These are phyloP conservation scores for Merodon equestris DNA, from an alignment of 2,888 invertebrate genomes.

Conservation along the genomic window DNA sequence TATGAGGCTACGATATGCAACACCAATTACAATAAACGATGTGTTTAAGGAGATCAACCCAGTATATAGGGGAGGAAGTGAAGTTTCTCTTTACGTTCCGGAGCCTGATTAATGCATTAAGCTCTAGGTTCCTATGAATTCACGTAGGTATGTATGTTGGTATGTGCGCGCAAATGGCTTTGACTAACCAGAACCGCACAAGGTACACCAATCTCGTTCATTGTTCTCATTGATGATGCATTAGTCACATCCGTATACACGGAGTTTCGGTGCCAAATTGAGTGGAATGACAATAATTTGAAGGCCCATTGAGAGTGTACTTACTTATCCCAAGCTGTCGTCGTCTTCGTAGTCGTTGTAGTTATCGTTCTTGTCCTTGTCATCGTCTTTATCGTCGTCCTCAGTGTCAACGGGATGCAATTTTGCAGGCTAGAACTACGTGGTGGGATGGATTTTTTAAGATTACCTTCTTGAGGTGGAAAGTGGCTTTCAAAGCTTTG, in stretches of 20 bases:
- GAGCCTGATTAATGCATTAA: conserved; percentile 54
- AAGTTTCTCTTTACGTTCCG: conserved; percentile 14
- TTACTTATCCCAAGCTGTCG: conserved; percentile 45
- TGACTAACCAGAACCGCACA: conserved; percentile 53
- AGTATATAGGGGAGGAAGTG: no score
- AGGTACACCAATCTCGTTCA: conserved; percentile 60
- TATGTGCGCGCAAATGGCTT: conserved; percentile 22
- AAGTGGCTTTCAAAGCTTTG: conserved; percentile 15
- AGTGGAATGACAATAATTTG: conserved; percentile 69
- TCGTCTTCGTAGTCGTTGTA: conserved; percentile 43
- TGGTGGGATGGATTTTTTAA: no score
- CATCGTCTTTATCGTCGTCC: background rate
- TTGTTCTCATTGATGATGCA: conserved; percentile 63
- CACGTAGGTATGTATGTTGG: no score
- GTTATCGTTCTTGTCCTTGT: conserved; percentile 30
- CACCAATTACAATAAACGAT: conserved; percentile 64
- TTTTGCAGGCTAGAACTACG: no score
- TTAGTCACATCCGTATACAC: conserved; percentile 66
- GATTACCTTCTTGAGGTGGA: background rate
- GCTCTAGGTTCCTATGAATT: background rate
- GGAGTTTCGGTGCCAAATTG: conserved; percentile 64
- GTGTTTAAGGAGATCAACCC: conserved; percentile 42
- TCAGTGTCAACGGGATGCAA: no score
- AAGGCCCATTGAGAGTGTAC: conserved; percentile 68
- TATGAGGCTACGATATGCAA: conserved; percentile 41